These are phyloP conservation scores for Rhopalosiphum padi DNA, from an alignment of 1,140 invertebrate genomes.

Conservation along the genomic window DNA sequence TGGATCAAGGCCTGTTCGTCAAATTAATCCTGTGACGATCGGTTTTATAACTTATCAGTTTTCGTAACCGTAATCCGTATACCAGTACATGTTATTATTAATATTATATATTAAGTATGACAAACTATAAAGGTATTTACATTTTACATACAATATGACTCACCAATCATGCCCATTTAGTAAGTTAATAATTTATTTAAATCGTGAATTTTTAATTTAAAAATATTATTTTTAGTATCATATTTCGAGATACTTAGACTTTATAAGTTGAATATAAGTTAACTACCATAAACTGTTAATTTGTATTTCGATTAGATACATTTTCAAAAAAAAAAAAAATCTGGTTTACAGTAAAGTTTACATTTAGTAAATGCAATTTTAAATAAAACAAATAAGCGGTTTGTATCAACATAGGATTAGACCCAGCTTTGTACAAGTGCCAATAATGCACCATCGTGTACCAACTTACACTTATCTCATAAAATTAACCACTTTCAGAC, in stretches of 20 bases:
- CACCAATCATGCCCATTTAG: neutral
- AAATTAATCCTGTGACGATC: neutral
- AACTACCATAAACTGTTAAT: neutral
- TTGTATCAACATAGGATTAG: neutral
- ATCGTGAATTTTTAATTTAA: neutral
- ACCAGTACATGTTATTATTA: neutral
- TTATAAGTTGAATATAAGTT: neutral
- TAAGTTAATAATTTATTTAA: neutral
- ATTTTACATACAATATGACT: neutral
- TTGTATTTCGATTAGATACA: neutral
- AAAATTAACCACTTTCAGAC: no score
- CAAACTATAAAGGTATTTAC: neutral
- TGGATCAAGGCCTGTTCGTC: slow-evolving; percentile 14
- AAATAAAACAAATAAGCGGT: neutral
- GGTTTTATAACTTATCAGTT: neutral
- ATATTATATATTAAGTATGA: neutral
- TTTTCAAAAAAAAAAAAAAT: neutral
- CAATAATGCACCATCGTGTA: no score
- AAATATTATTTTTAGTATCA: neutral
- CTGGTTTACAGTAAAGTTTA: neutral
- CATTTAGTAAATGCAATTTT: neutral
- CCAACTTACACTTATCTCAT: neutral
- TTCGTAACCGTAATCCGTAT: neutral
- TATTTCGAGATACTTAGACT: neutral
- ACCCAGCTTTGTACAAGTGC: neutral